Conservation (phyloP, 2,113 vertebrate species). For the Candoia aspera region DNA sequence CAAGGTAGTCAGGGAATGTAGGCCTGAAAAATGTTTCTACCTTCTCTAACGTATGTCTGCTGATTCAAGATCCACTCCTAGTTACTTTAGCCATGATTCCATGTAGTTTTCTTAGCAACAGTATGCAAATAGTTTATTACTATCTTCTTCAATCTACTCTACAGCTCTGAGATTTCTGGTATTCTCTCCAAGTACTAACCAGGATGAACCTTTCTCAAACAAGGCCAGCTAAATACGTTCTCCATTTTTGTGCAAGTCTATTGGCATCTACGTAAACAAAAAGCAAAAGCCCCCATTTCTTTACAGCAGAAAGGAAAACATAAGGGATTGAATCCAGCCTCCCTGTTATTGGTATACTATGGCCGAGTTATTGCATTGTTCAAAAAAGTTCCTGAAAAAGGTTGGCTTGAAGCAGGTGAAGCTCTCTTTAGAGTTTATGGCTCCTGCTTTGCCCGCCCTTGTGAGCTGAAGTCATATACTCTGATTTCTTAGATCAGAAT, state of each 20-base stretch:
- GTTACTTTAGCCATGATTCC: neutral
- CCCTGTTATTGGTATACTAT: neutral
- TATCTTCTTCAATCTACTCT: neutral
- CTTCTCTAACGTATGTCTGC: conserved; percentile 12
- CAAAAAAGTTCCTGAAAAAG: neutral
- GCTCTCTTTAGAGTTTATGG: neutral
- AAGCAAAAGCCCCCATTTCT: too few species aligned
- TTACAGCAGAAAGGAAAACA: neutral
- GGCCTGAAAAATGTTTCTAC: neutral
- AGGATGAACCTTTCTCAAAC: neutral
- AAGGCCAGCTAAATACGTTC: neutral
- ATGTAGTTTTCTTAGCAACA: neutral
- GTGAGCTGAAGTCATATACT: neutral
- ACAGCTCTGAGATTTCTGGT: neutral
- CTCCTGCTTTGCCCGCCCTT: neutral
- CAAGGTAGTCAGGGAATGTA: neutral
- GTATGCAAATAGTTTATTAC: neutral
- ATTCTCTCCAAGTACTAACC: neutral
- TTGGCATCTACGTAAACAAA: neutral
- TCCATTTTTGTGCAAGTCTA: neutral
- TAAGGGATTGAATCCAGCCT: neutral
- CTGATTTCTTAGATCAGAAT: neutral
- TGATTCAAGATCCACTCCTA: neutral
- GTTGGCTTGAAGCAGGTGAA: neutral
- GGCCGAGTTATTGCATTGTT: neutral